Percentiles rank a stretch among this genome's conserved stretches.
Conservation (phyloP, 2,113 vertebrate species). For the Hippocampus barbouri region DNA sequence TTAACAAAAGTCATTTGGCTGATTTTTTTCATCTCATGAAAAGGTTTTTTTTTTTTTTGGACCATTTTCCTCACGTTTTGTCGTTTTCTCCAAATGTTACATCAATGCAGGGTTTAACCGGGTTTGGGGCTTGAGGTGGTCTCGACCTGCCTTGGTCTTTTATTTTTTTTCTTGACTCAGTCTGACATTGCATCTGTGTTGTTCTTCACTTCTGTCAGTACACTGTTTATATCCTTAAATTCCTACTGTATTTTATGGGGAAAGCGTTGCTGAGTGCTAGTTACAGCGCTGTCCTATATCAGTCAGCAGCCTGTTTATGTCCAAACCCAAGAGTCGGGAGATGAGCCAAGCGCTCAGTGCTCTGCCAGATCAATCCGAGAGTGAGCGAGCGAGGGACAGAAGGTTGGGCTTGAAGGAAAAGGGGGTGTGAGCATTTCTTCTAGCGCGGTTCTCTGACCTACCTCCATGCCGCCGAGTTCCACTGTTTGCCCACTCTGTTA, state of each 20-base stretch:
- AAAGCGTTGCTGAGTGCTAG: conserved; percentile 12
- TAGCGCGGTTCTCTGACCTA: conserved; percentile 66
- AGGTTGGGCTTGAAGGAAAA: neutral
- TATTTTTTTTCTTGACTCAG: too few species aligned
- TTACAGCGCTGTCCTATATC: conserved; percentile 34
- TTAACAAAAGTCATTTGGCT: too few species aligned
- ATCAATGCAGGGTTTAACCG: too few species aligned
- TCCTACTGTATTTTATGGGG: conserved; percentile 20
- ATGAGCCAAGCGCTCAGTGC: conserved; percentile 30
- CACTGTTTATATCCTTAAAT: conserved; percentile 18
- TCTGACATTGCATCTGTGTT: too few species aligned
- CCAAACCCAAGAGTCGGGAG: conserved; percentile 35
- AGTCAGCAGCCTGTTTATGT: conserved; percentile 52
- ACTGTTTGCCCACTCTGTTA: conserved; percentile 78
- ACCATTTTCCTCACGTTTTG: too few species aligned
- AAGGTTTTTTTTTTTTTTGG: too few species aligned
- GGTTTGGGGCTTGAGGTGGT: too few species aligned
- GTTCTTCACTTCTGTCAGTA: neutral
- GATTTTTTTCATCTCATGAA: too few species aligned
- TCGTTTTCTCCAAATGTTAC: too few species aligned
- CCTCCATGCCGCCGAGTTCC: conserved; percentile 65
- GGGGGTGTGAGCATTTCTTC: conserved; percentile 17
- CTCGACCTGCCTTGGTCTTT: too few species aligned
- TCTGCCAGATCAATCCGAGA: conserved; percentile 29
- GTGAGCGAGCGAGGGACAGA: conserved; percentile 3